Evolutionary conservation across 1,140 invertebrate genomes (phyloP).

Genomic region (Papilio polyxenes): DNA sequence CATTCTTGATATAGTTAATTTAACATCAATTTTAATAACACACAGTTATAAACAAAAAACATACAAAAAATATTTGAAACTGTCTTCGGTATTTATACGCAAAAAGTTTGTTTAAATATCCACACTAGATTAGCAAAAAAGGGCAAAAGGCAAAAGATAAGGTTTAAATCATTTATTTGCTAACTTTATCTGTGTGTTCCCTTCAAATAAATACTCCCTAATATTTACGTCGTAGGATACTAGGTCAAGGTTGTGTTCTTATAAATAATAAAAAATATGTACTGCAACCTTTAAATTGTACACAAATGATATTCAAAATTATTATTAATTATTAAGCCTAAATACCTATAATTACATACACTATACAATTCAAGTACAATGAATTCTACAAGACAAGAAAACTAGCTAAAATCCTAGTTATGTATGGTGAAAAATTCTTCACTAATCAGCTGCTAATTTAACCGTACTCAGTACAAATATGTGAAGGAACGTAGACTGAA

Average conservation of each 20-base stretch:
- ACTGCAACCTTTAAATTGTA: no score
- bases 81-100: not conserved
- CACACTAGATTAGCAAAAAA: not conserved
- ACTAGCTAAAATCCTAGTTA: not conserved
- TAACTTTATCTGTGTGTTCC: not conserved
- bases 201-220: not conserved
- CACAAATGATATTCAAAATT: no score
- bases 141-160: not conserved
- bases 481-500: not conserved
- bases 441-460: slow-evolving; percentile 3
- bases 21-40: not conserved
- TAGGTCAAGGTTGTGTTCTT: not conserved
- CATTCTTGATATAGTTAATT: not conserved
- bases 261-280: not conserved
- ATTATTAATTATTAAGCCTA: no score
- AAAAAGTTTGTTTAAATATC: not conserved
- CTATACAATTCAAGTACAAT: not conserved
- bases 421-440: not conserved
- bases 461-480: not conserved
- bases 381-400: not conserved
- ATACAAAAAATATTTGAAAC: not conserved
- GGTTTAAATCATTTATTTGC: not conserved
- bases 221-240: not conserved
- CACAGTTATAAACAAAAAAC: not conserved
- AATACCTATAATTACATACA: not conserved